Percentiles rank a stretch among this genome's conserved stretches.
Evolutionary conservation across 2,888 invertebrate genomes (phyloP).

Genomic region (Cheilosia vernalis): DNA sequence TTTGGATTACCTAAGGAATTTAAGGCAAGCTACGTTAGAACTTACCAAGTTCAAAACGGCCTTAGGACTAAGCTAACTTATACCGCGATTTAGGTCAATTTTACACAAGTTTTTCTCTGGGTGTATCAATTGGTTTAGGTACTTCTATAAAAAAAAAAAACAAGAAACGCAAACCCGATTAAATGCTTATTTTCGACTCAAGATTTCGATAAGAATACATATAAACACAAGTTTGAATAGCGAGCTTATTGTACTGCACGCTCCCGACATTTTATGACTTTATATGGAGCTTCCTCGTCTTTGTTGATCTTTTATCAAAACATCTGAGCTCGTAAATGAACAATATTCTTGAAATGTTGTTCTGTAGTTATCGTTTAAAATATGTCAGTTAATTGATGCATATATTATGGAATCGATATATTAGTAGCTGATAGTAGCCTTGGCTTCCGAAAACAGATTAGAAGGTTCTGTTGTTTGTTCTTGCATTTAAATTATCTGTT

Average conservation of each 20-base stretch:
- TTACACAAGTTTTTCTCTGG: no score
- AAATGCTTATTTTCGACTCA: conserved; percentile 22
- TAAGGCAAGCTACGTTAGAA: no score
- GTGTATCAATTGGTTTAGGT: no score
- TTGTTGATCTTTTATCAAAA: neutral
- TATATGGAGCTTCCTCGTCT: neutral
- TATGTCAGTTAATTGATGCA: neutral
- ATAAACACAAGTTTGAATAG: conserved; percentile 7
- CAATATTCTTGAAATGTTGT: neutral
- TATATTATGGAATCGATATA: neutral
- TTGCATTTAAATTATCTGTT: neutral
- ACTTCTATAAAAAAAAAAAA: neutral
- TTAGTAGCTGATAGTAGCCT: neutral
- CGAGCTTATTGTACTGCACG: neutral
- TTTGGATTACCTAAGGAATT: no score
- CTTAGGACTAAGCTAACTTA: no score
- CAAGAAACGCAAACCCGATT: conserved; percentile 8
- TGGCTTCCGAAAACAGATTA: conserved; percentile 1
- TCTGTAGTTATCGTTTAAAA: neutral
- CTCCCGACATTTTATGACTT: conserved; percentile 1
- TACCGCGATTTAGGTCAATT: no score
- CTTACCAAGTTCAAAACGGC: no score
- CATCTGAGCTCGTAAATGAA: neutral
- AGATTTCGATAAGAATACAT: conserved; percentile 30
- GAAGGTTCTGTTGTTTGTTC: neutral